Percentiles rank a stretch among this genome's conserved stretches.
Evolutionary conservation across 2,888 invertebrate species (phyloP).

Genomic region (Oscheius sp.): DNA sequence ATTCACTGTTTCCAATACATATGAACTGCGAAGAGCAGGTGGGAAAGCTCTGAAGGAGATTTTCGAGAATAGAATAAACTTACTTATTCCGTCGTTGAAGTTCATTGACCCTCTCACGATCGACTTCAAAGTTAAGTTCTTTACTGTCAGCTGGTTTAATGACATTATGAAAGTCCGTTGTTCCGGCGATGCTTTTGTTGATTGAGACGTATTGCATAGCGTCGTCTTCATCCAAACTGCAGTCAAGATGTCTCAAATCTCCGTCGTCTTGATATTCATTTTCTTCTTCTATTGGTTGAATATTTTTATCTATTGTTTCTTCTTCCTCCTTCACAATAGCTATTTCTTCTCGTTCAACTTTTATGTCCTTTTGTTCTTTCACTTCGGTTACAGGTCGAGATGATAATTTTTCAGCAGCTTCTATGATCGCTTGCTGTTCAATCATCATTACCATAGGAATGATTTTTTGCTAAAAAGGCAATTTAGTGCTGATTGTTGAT

Average conservation of each 20-base stretch:
- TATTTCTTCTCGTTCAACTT: neutral
- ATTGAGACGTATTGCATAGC: no score
- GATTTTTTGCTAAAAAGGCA: neutral
- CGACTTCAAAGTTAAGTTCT: neutral
- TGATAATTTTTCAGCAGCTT: no score
- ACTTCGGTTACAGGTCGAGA: neutral
- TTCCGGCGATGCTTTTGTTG: neutral
- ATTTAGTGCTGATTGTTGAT: neutral
- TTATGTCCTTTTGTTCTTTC: neutral
- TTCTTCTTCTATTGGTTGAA: no score
- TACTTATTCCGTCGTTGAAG: neutral
- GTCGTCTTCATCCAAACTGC: no score
- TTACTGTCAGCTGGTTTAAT: neutral
- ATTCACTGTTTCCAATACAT: neutral
- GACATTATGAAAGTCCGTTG: neutral
- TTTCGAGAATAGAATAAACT: neutral
- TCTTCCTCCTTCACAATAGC: no score
- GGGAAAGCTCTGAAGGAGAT: neutral
- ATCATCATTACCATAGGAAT: neutral
- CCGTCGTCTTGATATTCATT: no score
- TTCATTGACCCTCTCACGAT: neutral
- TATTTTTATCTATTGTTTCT: no score
- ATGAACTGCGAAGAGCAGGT: neutral
- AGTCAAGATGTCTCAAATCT: no score
- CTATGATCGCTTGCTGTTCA: no score